These are phyloP conservation scores for Lasius platythorax DNA, from an alignment of 2,888 invertebrate species.

Conservation along the genomic window DNA sequence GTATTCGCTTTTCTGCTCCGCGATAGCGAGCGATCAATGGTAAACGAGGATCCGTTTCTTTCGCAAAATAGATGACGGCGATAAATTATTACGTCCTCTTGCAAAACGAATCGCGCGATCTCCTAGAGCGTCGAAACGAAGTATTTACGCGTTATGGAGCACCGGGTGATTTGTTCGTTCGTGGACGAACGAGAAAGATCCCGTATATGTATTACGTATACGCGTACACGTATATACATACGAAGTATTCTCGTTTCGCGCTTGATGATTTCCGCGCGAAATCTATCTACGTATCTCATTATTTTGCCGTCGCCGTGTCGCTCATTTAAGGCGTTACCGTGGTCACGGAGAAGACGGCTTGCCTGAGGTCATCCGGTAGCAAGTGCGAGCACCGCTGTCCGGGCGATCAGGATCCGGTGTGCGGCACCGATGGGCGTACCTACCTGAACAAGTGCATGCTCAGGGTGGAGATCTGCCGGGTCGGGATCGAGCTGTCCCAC, in stretches of 20 bases:
- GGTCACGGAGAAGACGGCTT: conserved; percentile 84
- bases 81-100: conserved; percentile 25
- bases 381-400: conserved; percentile 91
- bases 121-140: conserved; percentile 38
- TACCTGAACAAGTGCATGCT: conserved; percentile 92
- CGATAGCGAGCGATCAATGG: conserved; percentile 1
- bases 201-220: background rate
- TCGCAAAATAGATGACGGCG: conserved; percentile 23
- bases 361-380: conserved; percentile 87
- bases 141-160: conserved; percentile 7
- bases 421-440: conserved; percentile 95
- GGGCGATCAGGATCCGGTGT: conserved; percentile 94
- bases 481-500: conserved; percentile 89
- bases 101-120: conserved; percentile 44
- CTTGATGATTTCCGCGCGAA: conserved; percentile 35
- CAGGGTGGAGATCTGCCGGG: conserved; percentile 86
- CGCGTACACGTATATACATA: background rate
- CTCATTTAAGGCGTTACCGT: conserved; percentile 81
- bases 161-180: conserved; percentile 17
- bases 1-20: conserved; percentile 5
- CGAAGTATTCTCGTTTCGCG: conserved; percentile 42
- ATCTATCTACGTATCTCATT: conserved; percentile 43
- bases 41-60: conserved; percentile 47
- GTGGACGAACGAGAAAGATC: background rate
- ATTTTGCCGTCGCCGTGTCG: conserved; percentile 31